Conservation (phyloP, 2,797 vertebrate species). For the Pseudochirops cupreus region DNA sequence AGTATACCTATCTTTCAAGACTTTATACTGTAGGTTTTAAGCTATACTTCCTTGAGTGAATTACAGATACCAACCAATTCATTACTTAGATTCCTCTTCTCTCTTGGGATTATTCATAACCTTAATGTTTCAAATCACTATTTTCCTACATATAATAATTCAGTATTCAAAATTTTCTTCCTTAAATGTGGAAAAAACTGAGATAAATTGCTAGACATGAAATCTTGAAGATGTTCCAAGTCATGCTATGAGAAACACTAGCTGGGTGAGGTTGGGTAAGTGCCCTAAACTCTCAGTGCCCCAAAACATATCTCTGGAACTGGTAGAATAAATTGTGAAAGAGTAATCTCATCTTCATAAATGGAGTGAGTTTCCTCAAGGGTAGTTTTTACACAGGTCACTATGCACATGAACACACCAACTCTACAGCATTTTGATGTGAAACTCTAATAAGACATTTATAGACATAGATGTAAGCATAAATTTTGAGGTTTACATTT, state of each 20-base stretch:
- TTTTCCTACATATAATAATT: not conserved
- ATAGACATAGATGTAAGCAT: not conserved
- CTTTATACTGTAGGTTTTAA: not conserved
- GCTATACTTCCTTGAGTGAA: not conserved
- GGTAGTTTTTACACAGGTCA: not conserved
- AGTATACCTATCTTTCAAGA: constrained; percentile 1
- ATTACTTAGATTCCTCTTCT: not conserved
- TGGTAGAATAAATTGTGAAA: not conserved
- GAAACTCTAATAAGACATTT: not conserved
- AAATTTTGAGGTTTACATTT: not conserved
- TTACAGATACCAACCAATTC: not conserved
- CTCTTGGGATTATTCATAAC: not conserved
- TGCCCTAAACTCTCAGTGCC: not conserved
- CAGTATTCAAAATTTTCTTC: not conserved
- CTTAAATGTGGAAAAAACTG: not conserved
- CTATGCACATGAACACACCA: not conserved
- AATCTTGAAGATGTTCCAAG: not conserved
- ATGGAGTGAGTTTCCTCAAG: not conserved
- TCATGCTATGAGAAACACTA: not conserved
- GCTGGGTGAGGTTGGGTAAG: not conserved
- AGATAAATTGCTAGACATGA: not conserved
- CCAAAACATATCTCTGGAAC: not conserved
- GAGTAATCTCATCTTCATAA: not conserved
- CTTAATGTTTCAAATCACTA: not conserved
- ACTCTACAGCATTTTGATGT: not conserved